phyloP scores from a whole-genome alignment of 2,888 invertebrate genomes.

The Sceliomorpha sp. region DNA sequence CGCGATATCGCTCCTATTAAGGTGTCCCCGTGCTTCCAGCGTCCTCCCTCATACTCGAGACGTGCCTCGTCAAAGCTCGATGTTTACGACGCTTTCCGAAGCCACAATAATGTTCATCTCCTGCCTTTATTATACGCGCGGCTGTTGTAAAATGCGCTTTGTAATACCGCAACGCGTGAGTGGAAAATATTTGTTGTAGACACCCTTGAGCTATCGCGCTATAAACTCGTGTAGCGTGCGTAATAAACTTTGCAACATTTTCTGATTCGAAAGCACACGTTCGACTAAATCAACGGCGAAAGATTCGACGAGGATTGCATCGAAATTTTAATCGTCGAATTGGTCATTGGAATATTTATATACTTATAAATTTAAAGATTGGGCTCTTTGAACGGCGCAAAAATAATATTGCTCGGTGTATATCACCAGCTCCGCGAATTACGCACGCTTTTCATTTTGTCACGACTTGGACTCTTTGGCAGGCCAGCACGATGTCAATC shows the following conservation, averaged over 20 bases:
- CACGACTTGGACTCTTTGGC: no score
- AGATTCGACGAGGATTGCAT: conserved; percentile 13
- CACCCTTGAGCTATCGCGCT: conserved; percentile 41
- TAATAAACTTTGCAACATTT: conserved; percentile 45
- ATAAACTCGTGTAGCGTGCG: conserved; percentile 34
- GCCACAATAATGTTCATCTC: conserved; percentile 44
- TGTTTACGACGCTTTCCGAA: conserved; percentile 48
- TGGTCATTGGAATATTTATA: no score
- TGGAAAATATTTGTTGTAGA: conserved; percentile 53
- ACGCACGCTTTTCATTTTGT: no score
- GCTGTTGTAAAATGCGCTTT: conserved; percentile 47
- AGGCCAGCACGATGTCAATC: no score
- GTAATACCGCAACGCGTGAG: conserved; percentile 45
- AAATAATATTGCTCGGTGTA: no score
- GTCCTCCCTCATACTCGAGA: conserved; percentile 19
- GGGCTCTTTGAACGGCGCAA: no score
- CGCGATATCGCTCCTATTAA: conserved; percentile 30
- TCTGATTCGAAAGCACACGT: conserved; percentile 37
- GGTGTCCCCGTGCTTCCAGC: neutral
- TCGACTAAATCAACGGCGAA: conserved; percentile 30
- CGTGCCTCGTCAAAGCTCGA: conserved; percentile 49
- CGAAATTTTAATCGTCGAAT: conserved; percentile 17
- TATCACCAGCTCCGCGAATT: no score
- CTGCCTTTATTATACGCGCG: conserved; percentile 51
- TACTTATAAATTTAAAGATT: no score